Conservation (phyloP, 2,888 invertebrate genomes). For the Seira sanloemensis region DNA sequence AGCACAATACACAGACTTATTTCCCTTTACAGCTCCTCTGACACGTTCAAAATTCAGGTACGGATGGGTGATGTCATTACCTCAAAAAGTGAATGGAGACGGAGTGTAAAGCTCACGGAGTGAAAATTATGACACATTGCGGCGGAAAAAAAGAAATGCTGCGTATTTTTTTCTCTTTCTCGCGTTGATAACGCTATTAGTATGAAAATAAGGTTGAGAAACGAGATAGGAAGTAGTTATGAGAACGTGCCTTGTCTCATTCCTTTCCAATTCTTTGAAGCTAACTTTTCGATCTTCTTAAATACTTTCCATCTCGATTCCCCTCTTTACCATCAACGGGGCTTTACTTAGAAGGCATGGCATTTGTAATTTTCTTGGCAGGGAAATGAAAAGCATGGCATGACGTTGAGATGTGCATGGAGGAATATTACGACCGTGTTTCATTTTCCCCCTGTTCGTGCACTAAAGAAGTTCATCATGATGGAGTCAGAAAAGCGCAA, state of each 20-base stretch:
- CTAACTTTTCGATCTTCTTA: not conserved
- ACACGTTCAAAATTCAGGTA: no score
- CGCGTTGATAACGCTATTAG: not conserved
- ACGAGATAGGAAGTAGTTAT: not conserved
- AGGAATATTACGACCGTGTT: constrained; percentile 39
- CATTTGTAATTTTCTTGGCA: not conserved
- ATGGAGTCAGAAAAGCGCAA: constrained; percentile 5
- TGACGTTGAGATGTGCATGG: constrained; percentile 8
- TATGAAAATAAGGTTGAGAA: not conserved
- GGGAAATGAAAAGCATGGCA: constrained; percentile 19
- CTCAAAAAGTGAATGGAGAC: not conserved
- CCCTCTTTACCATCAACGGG: not conserved
- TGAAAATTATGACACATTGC: not conserved
- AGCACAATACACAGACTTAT: no score
- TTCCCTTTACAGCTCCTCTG: no score
- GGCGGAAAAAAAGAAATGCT: not conserved
- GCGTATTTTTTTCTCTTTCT: not conserved
- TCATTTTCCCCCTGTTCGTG: constrained; percentile 12
- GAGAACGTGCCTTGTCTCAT: not conserved
- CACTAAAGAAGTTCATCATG: not conserved
- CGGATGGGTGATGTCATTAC: no score
- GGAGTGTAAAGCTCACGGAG: not conserved
- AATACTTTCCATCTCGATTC: not conserved
- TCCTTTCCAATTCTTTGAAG: not conserved
- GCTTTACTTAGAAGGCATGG: not conserved